A percentile compares a stretch with the other conserved stretches of the same genome.
These are phyloP conservation scores for Pterophyllum scalare DNA, from an alignment of 2,113 vertebrate species.

Conservation along the genomic window DNA sequence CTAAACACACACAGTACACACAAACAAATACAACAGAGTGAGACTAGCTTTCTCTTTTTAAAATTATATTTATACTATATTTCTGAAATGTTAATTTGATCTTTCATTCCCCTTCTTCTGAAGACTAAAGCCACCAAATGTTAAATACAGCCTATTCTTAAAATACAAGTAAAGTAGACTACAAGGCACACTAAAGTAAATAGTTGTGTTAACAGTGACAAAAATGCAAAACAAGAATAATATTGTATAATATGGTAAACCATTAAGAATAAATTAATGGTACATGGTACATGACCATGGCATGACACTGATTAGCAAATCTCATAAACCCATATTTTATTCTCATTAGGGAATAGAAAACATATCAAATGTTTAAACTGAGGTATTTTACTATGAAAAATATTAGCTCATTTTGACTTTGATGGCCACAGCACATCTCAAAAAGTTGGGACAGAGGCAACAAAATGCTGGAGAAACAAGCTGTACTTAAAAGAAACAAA, in stretches of 20 bases:
- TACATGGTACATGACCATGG: too few species aligned
- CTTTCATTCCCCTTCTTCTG: neutral
- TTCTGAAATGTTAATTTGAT: neutral
- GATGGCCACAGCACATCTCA: too few species aligned
- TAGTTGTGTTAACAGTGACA: too few species aligned
- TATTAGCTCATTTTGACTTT: too few species aligned
- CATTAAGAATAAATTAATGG: too few species aligned
- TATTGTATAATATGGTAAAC: too few species aligned
- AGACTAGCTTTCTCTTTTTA: neutral
- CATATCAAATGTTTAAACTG: neutral
- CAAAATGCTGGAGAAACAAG: neutral
- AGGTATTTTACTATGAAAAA: too few species aligned
- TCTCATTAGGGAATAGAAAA: neutral
- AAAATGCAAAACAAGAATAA: too few species aligned
- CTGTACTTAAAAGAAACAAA: too few species aligned
- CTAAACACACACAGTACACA: constrained; percentile 71
- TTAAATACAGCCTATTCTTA: neutral
- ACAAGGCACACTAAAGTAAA: neutral
- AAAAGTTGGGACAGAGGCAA: neutral
- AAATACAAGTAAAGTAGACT: rapidly evolving
- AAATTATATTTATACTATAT: neutral
- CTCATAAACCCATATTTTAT: neutral
- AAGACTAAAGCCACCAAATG: neutral
- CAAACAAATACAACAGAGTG: constrained; percentile 11
- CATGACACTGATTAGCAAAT: too few species aligned